These are phyloP conservation scores for Enchytraeus crypticus DNA, from an alignment of 2,888 invertebrate species.

Conservation along the genomic window DNA sequence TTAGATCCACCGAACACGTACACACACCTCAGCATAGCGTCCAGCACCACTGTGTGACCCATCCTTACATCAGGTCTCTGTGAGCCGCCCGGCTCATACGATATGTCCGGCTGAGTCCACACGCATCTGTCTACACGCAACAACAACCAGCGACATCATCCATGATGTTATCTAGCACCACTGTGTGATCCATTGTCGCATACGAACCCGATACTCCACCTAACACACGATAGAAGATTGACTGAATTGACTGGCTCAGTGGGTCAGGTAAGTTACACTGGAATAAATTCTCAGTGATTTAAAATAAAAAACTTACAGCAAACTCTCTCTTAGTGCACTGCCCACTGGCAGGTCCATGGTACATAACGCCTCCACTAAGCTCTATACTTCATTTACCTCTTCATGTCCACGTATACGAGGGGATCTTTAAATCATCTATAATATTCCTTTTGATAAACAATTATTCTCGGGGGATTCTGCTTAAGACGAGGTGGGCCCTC, in stretches of 20 bases:
- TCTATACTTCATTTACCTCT: too few species aligned
- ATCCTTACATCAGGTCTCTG: constrained; percentile 31
- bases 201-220: constrained; percentile 18
- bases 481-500: too few species aligned
- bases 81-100: background rate
- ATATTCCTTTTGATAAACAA: too few species aligned
- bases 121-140: background rate
- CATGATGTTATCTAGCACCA: constrained; percentile 44
- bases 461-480: too few species aligned
- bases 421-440: too few species aligned
- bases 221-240: constrained; percentile 3
- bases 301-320: too few species aligned
- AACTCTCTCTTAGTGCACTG: too few species aligned
- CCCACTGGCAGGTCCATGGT: too few species aligned
- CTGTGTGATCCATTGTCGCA: constrained; percentile 43
- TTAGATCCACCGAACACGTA: constrained; percentile 46
- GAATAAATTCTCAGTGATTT: too few species aligned
- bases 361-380: too few species aligned
- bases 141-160: too few species aligned
- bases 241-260: constrained; percentile 10
- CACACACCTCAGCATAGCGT: constrained; percentile 40
- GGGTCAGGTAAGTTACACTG: background rate
- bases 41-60: constrained; percentile 46
- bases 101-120: constrained; percentile 17
- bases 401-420: too few species aligned